phyloP scores from a whole-genome alignment of 2,888 invertebrate species.

The Athalia rosae region DNA sequence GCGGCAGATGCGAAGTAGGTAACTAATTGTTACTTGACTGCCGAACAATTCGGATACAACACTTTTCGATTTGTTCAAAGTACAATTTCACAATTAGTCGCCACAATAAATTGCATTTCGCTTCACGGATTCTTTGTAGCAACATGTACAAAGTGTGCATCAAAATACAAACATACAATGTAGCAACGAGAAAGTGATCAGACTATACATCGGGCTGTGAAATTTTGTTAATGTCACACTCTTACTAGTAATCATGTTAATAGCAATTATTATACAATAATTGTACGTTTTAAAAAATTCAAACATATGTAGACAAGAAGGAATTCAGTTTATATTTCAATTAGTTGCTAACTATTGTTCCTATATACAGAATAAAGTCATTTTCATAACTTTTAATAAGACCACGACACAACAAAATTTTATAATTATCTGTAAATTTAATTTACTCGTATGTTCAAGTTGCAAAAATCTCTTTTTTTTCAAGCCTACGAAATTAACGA shows the following conservation, averaged over 20 bases:
- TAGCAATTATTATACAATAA: conserved; percentile 29
- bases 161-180: neutral
- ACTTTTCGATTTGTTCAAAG: conserved; percentile 3
- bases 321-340: conserved; percentile 33
- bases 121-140: neutral
- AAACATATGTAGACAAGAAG: conserved; percentile 19
- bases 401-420: conserved; percentile 26
- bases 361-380: conserved; percentile 39
- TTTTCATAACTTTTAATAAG: conserved; percentile 13
- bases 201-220: conserved; percentile 24
- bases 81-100: neutral
- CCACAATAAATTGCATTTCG: neutral
- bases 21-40: conserved; percentile 18
- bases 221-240: conserved; percentile 23
- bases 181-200: conserved; percentile 31
- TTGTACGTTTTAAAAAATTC: conserved; percentile 24
- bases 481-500: conserved; percentile 29
- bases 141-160: neutral
- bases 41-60: conserved; percentile 12
- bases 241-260: conserved; percentile 22
- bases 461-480: conserved; percentile 23
- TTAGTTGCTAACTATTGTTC: conserved; percentile 41
- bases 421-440: conserved; percentile 22
- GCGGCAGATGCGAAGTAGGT: conserved; percentile 8
- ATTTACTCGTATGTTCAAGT: conserved; percentile 1